These are phyloP conservation scores for Aphis gossypii DNA, from an alignment of 1,140 invertebrate genomes.

Conservation along the genomic window DNA sequence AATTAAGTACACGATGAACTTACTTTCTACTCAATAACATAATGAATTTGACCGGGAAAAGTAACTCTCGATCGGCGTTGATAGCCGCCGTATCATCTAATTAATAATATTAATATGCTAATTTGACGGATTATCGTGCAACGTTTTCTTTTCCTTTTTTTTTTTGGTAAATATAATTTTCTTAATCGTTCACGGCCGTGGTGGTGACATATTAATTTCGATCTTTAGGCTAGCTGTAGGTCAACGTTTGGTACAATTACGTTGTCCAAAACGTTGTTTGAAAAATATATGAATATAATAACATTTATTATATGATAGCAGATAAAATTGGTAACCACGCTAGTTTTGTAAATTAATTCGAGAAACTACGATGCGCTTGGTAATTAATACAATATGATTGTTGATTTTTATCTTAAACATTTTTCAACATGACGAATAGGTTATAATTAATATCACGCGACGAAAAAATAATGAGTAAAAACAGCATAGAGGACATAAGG, in stretches of 20 bases:
- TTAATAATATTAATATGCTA: not conserved
- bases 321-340: not conserved
- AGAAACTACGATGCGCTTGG: not conserved
- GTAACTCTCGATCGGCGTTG: not conserved
- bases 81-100: not conserved
- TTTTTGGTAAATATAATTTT: not conserved
- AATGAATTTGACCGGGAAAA: conserved; percentile 21
- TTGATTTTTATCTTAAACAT: not conserved
- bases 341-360: not conserved
- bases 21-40: conserved; percentile 10
- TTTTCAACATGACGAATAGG: not conserved
- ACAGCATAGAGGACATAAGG: not conserved
- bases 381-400: not conserved
- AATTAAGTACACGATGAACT: not conserved
- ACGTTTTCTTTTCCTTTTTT: not conserved
- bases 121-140: not conserved
- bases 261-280: not conserved
- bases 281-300: not conserved
- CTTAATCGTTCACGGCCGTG: not conserved
- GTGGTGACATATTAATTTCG: not conserved
- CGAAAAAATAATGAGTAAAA: not conserved
- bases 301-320: not conserved
- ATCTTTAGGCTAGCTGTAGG: not conserved
- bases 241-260: not conserved
- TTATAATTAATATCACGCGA: not conserved